Percentiles rank a stretch among this genome's conserved stretches.
These are phyloP conservation scores for Apodemus sylvaticus DNA, from an alignment of 2,113 vertebrate genomes.

Conservation along the genomic window DNA sequence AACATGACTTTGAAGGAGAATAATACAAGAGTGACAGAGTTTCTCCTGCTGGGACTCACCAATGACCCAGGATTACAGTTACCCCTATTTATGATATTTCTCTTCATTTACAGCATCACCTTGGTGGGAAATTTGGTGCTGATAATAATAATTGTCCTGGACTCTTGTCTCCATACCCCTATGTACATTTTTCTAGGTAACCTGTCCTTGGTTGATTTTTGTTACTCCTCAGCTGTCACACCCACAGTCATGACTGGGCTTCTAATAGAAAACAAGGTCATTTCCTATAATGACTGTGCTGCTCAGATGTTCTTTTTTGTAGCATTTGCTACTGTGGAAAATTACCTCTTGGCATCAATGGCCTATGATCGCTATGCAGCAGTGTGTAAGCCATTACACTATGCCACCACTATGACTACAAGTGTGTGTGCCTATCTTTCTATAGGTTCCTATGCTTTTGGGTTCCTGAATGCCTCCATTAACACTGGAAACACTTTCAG, in stretches of 20 bases:
- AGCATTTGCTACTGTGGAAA: no score
- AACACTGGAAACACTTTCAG: neutral
- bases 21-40: neutral
- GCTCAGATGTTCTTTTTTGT: no score
- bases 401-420: neutral
- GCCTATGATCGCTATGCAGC: no score
- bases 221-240: no score
- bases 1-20: neutral
- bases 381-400: conserved; percentile 21
- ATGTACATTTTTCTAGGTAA: neutral
- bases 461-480: conserved; percentile 55
- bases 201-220: conserved; percentile 4
- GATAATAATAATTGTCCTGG: neutral
- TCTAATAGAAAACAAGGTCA: no score
- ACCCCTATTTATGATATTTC: neutral
- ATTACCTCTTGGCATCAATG: no score
- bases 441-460: neutral
- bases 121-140: neutral
- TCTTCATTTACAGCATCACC: neutral
- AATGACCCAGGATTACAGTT: neutral
- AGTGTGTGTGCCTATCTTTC: neutral
- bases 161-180: neutral
- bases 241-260: no score
- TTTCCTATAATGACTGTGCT: no score
- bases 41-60: neutral